These are phyloP conservation scores for Lithophane ornitopus DNA, from an alignment of 2,888 invertebrate species.

Conservation along the genomic window DNA sequence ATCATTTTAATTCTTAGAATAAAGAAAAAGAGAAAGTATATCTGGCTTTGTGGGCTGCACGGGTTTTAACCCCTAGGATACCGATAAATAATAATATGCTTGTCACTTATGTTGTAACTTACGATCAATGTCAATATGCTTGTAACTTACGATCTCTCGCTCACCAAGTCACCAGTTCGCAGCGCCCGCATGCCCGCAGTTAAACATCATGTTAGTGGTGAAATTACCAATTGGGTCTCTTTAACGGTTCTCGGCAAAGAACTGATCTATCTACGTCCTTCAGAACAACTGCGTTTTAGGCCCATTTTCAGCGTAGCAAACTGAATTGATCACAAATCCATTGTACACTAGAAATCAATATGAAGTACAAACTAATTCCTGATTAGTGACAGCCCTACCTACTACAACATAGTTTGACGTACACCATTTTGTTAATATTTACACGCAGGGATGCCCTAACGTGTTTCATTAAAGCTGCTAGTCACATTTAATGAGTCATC, in stretches of 20 bases:
- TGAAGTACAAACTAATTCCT: background rate
- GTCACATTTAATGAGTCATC: constrained; percentile 40
- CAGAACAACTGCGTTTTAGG: background rate
- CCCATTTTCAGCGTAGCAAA: background rate
- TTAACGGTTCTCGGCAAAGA: background rate
- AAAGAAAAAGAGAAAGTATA: background rate
- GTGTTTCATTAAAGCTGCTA: constrained; percentile 50
- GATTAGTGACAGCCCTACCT: constrained; percentile 30
- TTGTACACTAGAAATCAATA: background rate
- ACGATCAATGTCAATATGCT: no score
- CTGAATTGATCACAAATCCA: background rate
- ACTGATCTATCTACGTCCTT: background rate
- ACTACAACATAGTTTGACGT: constrained; percentile 13
- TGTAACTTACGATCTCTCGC: background rate
- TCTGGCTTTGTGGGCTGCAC: background rate
- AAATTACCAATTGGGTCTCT: background rate
- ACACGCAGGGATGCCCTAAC: constrained; percentile 34
- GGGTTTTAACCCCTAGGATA: background rate
- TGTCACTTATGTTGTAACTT: no score
- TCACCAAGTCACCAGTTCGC: background rate
- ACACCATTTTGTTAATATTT: constrained; percentile 50
- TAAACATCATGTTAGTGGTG: background rate
- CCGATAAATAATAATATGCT: no score
- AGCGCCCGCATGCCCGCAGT: background rate
- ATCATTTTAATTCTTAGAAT: background rate